Percentiles rank a stretch among this genome's conserved stretches.
Evolutionary conservation across 2,888 invertebrate genomes (phyloP).

Genomic region (Spodoptera picta): DNA sequence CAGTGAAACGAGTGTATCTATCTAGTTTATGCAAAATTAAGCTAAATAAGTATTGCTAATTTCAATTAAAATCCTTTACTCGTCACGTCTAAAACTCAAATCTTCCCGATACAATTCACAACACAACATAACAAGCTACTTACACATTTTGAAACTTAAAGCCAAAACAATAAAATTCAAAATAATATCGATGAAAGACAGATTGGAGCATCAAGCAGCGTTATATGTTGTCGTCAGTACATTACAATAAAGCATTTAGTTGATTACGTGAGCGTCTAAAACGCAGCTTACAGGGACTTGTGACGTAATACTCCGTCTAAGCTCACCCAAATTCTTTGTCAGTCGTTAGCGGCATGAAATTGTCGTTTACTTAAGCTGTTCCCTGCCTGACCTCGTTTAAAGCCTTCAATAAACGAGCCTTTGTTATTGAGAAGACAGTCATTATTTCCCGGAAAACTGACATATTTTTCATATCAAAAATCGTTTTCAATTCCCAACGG

Average conservation of each 20-base stretch:
- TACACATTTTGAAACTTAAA: too few relatives aligned
- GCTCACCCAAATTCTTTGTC: conserved; percentile 48
- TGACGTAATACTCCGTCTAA: conserved; percentile 48
- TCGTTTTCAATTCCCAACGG: conserved; percentile 31
- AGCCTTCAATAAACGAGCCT: conserved; percentile 38
- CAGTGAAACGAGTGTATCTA: too few relatives aligned
- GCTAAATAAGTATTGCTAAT: too few relatives aligned
- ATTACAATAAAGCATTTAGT: conserved; percentile 37
- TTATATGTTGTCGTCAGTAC: background rate
- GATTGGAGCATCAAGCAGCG: background rate
- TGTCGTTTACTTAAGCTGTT: conserved; percentile 54
- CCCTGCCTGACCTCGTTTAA: conserved; percentile 43
- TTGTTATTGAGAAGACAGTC: conserved; percentile 41
- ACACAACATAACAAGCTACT: too few relatives aligned
- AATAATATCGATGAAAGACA: too few relatives aligned
- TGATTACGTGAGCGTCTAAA: conserved; percentile 50
- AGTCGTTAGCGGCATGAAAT: conserved; percentile 55
- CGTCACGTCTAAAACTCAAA: too few relatives aligned
- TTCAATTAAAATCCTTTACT: too few relatives aligned
- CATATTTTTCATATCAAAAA: conserved; percentile 31
- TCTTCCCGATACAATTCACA: too few relatives aligned
- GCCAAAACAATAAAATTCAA: too few relatives aligned
- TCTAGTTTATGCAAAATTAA: too few relatives aligned
- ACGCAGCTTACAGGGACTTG: conserved; percentile 24
- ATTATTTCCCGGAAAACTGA: conserved; percentile 23